A percentile compares a stretch with the other conserved stretches of the same genome.
These are phyloP conservation scores for Coremacera marginata DNA, from an alignment of 2,888 invertebrate genomes.

Conservation along the genomic window DNA sequence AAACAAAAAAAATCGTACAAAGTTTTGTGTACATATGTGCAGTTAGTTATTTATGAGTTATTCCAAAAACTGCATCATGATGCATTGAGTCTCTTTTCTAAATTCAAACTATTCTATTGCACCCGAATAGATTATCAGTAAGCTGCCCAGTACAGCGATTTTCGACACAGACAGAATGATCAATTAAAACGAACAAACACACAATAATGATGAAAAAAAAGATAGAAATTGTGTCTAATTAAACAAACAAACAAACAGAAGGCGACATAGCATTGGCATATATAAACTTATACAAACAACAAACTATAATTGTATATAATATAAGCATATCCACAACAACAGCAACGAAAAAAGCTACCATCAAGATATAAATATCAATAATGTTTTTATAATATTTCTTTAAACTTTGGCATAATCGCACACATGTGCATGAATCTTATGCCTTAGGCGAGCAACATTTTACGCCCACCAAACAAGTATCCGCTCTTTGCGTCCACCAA, in stretches of 20 bases:
- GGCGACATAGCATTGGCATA: not conserved
- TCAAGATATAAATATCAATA: conserved; percentile 22
- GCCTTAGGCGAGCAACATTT: not conserved
- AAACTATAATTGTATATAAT: not conserved
- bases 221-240: not conserved
- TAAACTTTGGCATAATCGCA: conserved; percentile 4
- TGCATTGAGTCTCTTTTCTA: not conserved
- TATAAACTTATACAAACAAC: not conserved
- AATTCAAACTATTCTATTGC: not conserved
- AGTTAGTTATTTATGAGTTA: too few relatives aligned
- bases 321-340: not conserved
- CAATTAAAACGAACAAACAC: conserved; percentile 11
- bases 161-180: not conserved
- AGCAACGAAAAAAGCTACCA: not conserved
- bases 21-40: too few relatives aligned
- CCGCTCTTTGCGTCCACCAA: not conserved
- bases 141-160: not conserved
- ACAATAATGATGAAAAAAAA: not conserved
- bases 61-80: conserved; percentile 5
- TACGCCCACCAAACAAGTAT: conserved; percentile 7
- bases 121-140: not conserved
- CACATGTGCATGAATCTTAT: not conserved
- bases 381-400: not conserved
- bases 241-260: conserved; percentile 1
- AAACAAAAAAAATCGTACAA: too few relatives aligned